Conservation (phyloP, 2,888 invertebrate genomes). For the Boloria euphrosyne region DNA sequence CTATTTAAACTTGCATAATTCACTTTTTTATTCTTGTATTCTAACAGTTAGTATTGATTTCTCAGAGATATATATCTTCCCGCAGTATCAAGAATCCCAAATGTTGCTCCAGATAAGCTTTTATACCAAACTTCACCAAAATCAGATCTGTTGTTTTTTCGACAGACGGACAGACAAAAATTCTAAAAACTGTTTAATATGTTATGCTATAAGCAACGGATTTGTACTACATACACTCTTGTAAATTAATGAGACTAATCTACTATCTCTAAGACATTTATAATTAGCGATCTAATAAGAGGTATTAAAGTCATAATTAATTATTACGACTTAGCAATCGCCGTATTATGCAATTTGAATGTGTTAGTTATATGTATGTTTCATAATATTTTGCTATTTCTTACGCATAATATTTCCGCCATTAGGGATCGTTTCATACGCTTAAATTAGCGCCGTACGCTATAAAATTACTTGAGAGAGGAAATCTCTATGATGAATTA, state of each 20-base stretch:
- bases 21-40: background rate
- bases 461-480: conserved; percentile 30
- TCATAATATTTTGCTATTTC: conserved; percentile 34
- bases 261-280: background rate
- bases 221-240: too few species aligned
- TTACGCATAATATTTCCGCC: conserved; percentile 31
- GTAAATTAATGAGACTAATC: background rate
- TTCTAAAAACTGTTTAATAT: too few species aligned
- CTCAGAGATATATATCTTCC: too few species aligned
- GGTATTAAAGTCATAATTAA: conserved; percentile 3
- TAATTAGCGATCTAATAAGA: conserved; percentile 7
- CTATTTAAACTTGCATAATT: conserved; percentile 9
- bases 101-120: too few species aligned
- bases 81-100: too few species aligned
- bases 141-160: too few species aligned
- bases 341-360: conserved; percentile 47
- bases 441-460: conserved; percentile 41
- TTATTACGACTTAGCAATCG: conserved; percentile 40
- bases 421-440: conserved; percentile 41
- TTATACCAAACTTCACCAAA: too few species aligned
- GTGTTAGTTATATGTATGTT: conserved; percentile 27
- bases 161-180: too few species aligned
- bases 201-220: background rate
- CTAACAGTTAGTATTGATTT: too few species aligned
- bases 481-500: conserved; percentile 48